phyloP scores from a whole-genome alignment of 64 coral and sea anemone genomes.

The Platygyra sinensis region DNA sequence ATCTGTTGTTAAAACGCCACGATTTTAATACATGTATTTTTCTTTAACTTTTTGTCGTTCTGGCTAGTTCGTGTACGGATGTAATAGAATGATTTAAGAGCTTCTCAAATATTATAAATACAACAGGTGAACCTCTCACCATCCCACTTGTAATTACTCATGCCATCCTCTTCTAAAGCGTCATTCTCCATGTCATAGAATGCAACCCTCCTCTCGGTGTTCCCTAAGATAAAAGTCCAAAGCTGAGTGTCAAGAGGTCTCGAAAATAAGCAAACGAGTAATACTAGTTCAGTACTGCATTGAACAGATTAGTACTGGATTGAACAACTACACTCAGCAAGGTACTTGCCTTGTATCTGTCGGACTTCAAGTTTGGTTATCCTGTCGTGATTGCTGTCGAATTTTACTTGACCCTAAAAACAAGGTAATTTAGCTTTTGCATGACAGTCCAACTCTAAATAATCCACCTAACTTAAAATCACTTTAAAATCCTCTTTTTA shows the following conservation, averaged over 20 bases:
- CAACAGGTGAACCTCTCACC: not conserved
- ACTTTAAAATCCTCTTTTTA: no score
- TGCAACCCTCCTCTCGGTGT: conserved; percentile 56
- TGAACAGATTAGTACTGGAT: no score
- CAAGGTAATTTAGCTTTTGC: no score
- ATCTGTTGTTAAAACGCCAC: no score
- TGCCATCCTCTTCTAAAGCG: conserved; percentile 43
- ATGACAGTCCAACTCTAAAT: no score
- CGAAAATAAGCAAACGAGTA: not conserved
- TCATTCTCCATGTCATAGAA: conserved; percentile 68
- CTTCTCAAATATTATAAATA: not conserved
- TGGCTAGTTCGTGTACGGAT: no score
- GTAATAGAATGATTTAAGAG: not conserved
- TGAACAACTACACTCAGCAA: not conserved
- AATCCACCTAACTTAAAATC: no score
- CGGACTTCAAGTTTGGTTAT: conserved; percentile 66
- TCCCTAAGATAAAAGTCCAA: conserved; percentile 13
- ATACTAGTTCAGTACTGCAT: not conserved
- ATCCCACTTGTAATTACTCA: conserved; percentile 45
- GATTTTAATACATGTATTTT: no score
- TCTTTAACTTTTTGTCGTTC: no score
- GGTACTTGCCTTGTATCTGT: conserved; percentile 61
- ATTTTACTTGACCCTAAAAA: conserved; percentile 66
- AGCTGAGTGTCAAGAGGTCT: not conserved
- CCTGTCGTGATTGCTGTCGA: conserved; percentile 59